Conservation (phyloP, 2,113 vertebrate species). For the Oenanthe oenanthe region DNA sequence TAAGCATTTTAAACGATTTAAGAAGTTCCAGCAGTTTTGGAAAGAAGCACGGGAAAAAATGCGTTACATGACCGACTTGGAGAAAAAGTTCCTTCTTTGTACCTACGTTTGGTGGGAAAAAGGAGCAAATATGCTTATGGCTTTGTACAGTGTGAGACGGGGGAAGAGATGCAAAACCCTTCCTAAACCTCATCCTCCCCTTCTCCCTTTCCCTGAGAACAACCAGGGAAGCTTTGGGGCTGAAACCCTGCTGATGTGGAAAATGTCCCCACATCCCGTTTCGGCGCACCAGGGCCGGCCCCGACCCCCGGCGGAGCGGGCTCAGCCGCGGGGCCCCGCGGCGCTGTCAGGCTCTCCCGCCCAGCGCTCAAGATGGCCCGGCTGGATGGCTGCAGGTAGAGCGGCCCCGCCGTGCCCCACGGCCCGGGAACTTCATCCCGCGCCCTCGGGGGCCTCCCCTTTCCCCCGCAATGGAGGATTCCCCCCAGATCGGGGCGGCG, state of each 20-base stretch:
- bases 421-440: accelerated
- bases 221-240: not conserved
- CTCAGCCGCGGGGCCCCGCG: not conserved
- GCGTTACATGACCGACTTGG: accelerated
- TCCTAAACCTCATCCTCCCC: not conserved
- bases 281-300: not conserved
- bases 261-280: accelerated
- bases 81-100: not conserved
- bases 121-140: not conserved
- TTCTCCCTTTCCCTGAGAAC: accelerated
- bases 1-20: not conserved
- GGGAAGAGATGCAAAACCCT: not conserved
- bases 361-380: not conserved
- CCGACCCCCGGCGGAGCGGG: not conserved
- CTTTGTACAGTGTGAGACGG: not conserved
- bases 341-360: slow-evolving; percentile 3
- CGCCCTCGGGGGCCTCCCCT: accelerated
- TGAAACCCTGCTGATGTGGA: not conserved
- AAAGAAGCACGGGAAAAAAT: not conserved
- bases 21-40: not conserved
- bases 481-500: not conserved
- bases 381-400: not conserved
- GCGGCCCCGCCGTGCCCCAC: not conserved
- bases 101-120: not conserved
- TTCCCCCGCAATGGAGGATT: accelerated